Evolutionary conservation across 2,113 vertebrate genomes (phyloP), one percentile per base, ranked within the genome.

Genomic region (Tyto alba): DNA sequence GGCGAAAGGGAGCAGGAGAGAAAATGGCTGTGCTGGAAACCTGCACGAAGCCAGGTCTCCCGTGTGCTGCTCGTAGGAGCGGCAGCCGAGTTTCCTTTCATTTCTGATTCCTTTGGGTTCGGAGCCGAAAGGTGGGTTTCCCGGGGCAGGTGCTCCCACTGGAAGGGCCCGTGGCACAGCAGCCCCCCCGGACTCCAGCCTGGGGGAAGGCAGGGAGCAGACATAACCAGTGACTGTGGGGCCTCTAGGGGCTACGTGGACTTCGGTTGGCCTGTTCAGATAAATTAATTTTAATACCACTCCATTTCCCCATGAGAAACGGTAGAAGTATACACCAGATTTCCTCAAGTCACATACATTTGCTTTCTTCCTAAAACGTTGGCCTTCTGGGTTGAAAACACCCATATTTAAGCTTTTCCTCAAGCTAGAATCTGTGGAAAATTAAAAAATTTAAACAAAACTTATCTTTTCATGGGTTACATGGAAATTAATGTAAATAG

Each of bases 231-330:
- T 1, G 26, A 36, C 32, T 4, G 1, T 1, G 6, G 34, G 34
- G 32, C 30, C 62, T 4, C 0, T 2, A 8, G 26, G 10, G 13
- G 13, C 53, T 45, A 36, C 2, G 0, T 8, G 17, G 4, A 0
- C 48, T 27, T 52, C 48, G 36, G 23, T 55, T 47, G 55, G 43
- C 43, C 48, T 69, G 45, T 56, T 25, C 40, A 9, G 45, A 45
- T 18, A 11, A 43, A 52, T 13, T 16, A 13, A 32, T 36, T 5
- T 4, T n/a, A 6, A 5, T 6, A 11, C 4, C 2, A 5, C 21
- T 66, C 29, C n/a, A 8, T 19, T 57, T 50, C 22, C 64, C 41
- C 32, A 1, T 7, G 11, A 45, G 27, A 74, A 57, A 36, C 7
- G 40, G 22, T 15, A 69, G 8, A 16, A 29, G 3, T 19, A 6